Conservation (phyloP, 2,797 vertebrate genomes). For the Acanthis flammea region DNA sequence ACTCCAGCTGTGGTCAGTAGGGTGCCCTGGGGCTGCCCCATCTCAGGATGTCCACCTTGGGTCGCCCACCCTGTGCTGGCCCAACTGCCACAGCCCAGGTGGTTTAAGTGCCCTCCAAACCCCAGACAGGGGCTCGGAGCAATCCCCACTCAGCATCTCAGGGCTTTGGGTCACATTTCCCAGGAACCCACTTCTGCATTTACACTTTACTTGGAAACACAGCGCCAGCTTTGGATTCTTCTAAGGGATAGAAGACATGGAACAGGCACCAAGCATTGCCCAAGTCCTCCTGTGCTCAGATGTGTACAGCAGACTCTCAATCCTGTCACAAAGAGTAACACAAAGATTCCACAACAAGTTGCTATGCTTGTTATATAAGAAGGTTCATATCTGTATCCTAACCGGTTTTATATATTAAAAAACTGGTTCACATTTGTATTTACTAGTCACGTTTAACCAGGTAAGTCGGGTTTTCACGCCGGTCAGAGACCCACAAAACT, state of each 20-base stretch:
- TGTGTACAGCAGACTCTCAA: background rate
- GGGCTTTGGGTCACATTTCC: background rate
- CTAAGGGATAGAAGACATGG: background rate
- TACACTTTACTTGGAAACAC: background rate
- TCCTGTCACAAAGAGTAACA: background rate
- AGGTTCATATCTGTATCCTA: background rate
- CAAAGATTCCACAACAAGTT: background rate
- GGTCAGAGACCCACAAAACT: background rate
- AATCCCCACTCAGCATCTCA: background rate
- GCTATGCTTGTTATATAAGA: background rate
- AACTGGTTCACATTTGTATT: background rate
- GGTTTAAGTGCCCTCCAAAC: background rate
- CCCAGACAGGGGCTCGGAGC: background rate
- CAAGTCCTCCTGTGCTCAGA: background rate
- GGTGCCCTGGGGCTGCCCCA: background rate
- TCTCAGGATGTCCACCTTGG: background rate
- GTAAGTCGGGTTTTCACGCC: background rate
- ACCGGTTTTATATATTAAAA: background rate
- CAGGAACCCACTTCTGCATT: background rate
- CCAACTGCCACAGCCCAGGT: rapidly evolving
- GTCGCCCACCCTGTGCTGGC: rapidly evolving
- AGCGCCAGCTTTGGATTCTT: background rate
- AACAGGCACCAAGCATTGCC: background rate
- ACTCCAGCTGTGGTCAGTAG: background rate
- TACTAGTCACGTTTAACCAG: background rate